phyloP scores from a whole-genome alignment of 2,888 invertebrate species.

The Plemyria rubiginata region DNA sequence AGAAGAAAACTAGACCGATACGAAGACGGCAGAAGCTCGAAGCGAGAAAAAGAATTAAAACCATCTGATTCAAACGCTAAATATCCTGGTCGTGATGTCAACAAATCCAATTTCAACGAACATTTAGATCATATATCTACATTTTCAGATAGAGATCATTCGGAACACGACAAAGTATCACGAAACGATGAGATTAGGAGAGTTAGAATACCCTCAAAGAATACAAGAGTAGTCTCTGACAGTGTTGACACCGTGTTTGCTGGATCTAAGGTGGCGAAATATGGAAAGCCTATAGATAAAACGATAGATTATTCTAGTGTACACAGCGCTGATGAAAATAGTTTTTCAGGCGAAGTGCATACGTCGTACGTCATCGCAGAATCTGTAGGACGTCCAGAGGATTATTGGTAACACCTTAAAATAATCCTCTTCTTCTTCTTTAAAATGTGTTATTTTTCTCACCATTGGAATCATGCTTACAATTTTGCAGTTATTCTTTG shows the following conservation, averaged over 20 bases:
- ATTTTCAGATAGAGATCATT: conserved; percentile 44
- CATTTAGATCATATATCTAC: conserved; percentile 32
- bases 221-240: conserved; percentile 26
- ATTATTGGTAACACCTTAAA: conserved; percentile 24
- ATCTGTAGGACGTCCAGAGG: conserved; percentile 42
- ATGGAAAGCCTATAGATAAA: conserved; percentile 41
- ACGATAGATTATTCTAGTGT: conserved; percentile 22
- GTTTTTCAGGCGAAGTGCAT: conserved; percentile 33
- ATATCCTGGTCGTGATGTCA: conserved; percentile 42
- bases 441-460: not conserved
- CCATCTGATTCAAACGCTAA: conserved; percentile 10
- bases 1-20: conserved; percentile 33
- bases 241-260: conserved; percentile 67
- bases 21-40: conserved; percentile 15
- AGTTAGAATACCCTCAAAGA: conserved; percentile 30
- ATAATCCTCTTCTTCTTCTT: too few relatives aligned
- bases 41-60: conserved; percentile 21
- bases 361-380: conserved; percentile 50
- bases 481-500: too few relatives aligned
- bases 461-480: not conserved
- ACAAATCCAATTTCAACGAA: conserved; percentile 33
- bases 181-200: conserved; percentile 27
- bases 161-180: conserved; percentile 36
- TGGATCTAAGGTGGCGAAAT: conserved; percentile 68
- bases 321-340: conserved; percentile 23